Evolutionary conservation across 2,797 vertebrate genomes (phyloP), one percentile per base, ranked within the genome.

Genomic region (Dicrostonyx torquatus): DNA sequence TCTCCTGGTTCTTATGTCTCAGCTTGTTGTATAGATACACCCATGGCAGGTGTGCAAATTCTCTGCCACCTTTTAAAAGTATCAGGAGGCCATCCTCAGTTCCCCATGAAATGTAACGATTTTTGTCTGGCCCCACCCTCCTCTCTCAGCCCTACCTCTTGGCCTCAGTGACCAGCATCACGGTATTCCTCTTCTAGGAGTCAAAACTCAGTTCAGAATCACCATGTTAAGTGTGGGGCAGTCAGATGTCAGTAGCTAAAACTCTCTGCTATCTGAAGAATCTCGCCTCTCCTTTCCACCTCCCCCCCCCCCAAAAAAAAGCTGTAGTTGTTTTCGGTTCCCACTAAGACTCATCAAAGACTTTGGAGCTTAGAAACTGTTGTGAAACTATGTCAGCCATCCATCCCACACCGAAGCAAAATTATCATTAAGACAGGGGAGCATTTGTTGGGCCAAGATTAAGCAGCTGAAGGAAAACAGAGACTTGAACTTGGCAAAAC

Each of bases 161-260:
- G 55, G 80, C 29, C 73, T 88, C n/a, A 83, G 87, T 34, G 40
- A n/a, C 85, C 62, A 95, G 93, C 60, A 78, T 37, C 43, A 85
- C 0, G 55, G 4, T 68, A 62, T 66, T 87, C 86, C 86, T 87
- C 20, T 89, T 92, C 70, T 60, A 48, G 84, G 26, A 53, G 29
- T 82, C 87, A 90, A 91, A 89, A 89, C 70, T 83, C 84, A 82
- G 93, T 18, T 79, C 86, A 90, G 83, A 96, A 92, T 26, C 60
- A 87, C 93, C 75, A 90, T 22, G 40, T 34, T 70, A 45, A 15
- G 15, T 14, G 58, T 50, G 45, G 92, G 55, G 29, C 15, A 89
- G 87, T 55, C 87, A 93, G 88, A 58, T 85, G 72, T 50, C 45
- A 86, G 85, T 31, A 82, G 50, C 72, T 24, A 60, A 94, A 93